A percentile compares a stretch with the other conserved stretches of the same genome.
phyloP scores from a whole-genome alignment of 2,888 invertebrate species.

The Temnothorax rugatulus region DNA sequence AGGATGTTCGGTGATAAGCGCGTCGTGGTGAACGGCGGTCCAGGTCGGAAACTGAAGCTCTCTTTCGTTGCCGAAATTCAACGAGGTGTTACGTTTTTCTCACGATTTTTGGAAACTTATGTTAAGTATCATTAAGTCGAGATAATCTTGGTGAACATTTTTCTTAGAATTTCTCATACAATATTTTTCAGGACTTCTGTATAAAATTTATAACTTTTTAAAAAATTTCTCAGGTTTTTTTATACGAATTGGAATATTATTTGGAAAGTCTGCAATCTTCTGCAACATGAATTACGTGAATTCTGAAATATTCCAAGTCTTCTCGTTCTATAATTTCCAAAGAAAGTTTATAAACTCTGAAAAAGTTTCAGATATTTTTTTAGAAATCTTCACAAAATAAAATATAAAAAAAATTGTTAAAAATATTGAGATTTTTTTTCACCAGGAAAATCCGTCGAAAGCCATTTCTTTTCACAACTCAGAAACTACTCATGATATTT shows the following conservation, averaged over 20 bases:
- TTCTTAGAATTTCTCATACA: not conserved
- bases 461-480: not conserved
- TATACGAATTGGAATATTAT: too few species aligned
- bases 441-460: not conserved
- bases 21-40: not conserved
- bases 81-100: not conserved
- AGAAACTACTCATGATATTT: not conserved
- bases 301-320: not conserved
- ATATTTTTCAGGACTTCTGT: not conserved
- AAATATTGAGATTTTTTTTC: not conserved
- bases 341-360: not conserved
- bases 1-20: conserved; percentile 17
- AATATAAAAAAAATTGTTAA: not conserved
- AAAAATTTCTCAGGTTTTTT: not conserved
- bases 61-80: not conserved
- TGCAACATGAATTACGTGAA: not conserved
- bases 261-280: not conserved
- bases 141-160: not conserved
- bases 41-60: not conserved
- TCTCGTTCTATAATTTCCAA: not conserved
- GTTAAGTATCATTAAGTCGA: not conserved
- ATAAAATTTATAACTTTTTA: conserved; percentile 4
- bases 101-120: not conserved
- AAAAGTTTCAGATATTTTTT: not conserved
- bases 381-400: not conserved